Evolutionary conservation across 2,113 vertebrate species (phyloP).

Genomic region (Brachypteracias leptosomus): DNA sequence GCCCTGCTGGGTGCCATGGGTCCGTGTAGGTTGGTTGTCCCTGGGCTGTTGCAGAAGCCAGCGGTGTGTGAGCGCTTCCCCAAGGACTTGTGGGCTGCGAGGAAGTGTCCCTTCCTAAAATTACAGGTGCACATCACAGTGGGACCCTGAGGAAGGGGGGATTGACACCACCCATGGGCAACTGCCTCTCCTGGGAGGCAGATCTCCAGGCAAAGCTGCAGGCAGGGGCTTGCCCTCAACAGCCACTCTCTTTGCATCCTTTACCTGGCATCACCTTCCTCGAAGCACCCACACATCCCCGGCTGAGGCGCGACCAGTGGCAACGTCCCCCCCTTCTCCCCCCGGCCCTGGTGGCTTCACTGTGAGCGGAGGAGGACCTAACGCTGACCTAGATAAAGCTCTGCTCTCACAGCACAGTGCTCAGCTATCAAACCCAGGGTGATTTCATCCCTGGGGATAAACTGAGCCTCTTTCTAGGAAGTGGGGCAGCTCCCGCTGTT

Average conservation of each 20-base stretch:
- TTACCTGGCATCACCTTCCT: neutral
- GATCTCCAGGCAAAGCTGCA: neutral
- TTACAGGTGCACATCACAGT: accelerated
- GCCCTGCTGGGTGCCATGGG: neutral
- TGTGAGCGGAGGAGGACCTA: neutral
- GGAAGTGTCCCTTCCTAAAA: neutral
- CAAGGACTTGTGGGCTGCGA: neutral
- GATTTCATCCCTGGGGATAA: neutral
- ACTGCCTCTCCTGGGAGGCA: neutral
- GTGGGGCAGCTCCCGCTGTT: neutral
- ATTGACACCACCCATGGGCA: accelerated
- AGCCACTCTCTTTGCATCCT: neutral
- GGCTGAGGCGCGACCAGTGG: neutral
- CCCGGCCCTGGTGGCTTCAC: accelerated
- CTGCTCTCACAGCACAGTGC: neutral
- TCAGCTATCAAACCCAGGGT: neutral
- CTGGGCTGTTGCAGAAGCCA: neutral
- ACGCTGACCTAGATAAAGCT: neutral
- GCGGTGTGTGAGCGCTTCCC: neutral
- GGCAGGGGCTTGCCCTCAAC: neutral
- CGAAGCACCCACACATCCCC: accelerated
- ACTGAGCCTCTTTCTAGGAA: conserved; percentile 26
- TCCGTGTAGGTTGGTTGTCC: neutral
- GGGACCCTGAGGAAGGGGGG: neutral
- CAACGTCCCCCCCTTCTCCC: accelerated